Conservation (phyloP, 2,797 vertebrate species). For the Typhlichthys subterraneus region DNA sequence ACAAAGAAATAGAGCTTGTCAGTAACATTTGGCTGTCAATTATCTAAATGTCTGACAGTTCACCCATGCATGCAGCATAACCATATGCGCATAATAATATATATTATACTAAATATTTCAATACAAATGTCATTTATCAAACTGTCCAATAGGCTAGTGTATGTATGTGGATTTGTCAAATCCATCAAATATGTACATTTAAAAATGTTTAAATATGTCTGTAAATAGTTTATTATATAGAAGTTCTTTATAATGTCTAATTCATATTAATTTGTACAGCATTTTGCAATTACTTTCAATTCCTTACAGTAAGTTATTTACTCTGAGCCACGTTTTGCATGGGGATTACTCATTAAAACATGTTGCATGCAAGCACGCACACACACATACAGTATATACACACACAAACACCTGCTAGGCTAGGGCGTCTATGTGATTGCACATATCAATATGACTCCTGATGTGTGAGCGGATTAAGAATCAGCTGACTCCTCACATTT, state of each 20-base stretch:
- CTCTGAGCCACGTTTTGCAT: constrained; percentile 23
- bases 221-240: no score
- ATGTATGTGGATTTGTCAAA: background rate
- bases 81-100: constrained; percentile 18
- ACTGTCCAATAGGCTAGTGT: background rate
- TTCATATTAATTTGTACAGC: no score
- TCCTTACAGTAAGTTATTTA: no score
- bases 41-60: constrained; percentile 57
- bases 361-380: constrained; percentile 34
- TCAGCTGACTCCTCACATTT: constrained; percentile 79
- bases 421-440: constrained; percentile 70
- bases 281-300: no score
- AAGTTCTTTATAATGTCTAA: no score
- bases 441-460: constrained; percentile 71
- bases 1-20: constrained; percentile 62
- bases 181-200: no score
- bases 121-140: constrained; percentile 20
- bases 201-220: no score
- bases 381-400: constrained; percentile 46
- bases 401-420: constrained; percentile 25
- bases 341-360: constrained; percentile 47
- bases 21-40: constrained; percentile 65
- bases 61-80: constrained; percentile 43
- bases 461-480: constrained; percentile 75
- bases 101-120: constrained; percentile 14